These are phyloP conservation scores for Triplophysa siluroides DNA, from an alignment of 2,113 vertebrate species.

Conservation along the genomic window DNA sequence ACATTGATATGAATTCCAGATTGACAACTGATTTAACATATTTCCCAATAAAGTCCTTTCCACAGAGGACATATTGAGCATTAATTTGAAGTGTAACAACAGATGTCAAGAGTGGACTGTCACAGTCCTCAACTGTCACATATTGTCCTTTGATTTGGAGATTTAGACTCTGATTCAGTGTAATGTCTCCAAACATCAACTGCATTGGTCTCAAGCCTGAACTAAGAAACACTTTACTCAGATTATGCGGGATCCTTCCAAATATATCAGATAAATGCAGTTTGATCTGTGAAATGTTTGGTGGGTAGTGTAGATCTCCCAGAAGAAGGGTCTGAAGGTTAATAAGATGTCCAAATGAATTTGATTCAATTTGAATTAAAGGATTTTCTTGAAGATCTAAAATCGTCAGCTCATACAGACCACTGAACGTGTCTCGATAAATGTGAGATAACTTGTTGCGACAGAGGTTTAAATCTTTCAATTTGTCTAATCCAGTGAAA, in stretches of 20 bases:
- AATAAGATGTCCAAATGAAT: conserved; percentile 15
- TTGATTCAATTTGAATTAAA: background rate
- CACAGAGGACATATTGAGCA: no score
- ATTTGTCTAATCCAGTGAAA: background rate
- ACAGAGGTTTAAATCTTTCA: background rate
- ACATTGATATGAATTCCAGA: background rate
- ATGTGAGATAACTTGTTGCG: conserved; percentile 15
- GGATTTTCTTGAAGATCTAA: conserved; percentile 31
- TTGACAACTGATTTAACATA: no score
- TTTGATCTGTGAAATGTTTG: background rate
- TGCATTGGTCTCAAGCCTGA: conserved; percentile 15
- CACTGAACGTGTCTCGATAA: conserved; percentile 19
- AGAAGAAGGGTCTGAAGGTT: conserved; percentile 2
- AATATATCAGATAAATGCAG: conserved; percentile 24
- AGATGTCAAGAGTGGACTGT: no score
- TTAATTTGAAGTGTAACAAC: no score
- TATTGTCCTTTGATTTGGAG: background rate
- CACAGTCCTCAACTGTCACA: no score
- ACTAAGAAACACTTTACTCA: conserved; percentile 9
- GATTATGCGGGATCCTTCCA: conserved; percentile 8
- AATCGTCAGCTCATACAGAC: conserved; percentile 3
- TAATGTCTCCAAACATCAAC: background rate
- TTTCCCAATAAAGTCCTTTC: no score
- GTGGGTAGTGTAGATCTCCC: background rate
- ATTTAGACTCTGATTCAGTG: background rate